phyloP scores from a whole-genome alignment of 2,113 vertebrate genomes.

The Hoplias malabaricus region DNA sequence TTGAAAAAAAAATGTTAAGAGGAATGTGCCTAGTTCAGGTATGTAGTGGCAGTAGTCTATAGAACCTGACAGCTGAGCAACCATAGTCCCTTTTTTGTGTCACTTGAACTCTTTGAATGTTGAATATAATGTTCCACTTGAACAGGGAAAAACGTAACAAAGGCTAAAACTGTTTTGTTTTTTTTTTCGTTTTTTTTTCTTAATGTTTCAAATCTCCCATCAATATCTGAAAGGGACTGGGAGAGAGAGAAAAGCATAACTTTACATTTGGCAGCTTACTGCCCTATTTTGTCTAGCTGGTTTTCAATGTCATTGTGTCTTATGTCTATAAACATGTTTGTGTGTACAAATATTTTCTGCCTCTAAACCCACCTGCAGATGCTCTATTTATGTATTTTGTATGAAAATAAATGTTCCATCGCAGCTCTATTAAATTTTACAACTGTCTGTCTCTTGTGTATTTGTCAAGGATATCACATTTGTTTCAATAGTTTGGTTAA shows the following conservation, averaged over 20 bases:
- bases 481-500: too few species aligned
- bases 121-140: slow-evolving; percentile 28
- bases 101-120: slow-evolving; percentile 17
- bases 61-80: slow-evolving; percentile 1
- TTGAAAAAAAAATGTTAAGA: not conserved
- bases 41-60: slow-evolving; percentile 1
- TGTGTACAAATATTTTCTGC: slow-evolving; percentile 52
- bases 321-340: slow-evolving; percentile 54
- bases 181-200: slow-evolving; percentile 45
- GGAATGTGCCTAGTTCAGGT: slow-evolving; percentile 7
- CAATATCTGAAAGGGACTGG: slow-evolving; percentile 40
- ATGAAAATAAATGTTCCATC: slow-evolving; percentile 54
- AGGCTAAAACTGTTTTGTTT: slow-evolving; percentile 16
- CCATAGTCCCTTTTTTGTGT: slow-evolving; percentile 28
- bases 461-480: not conserved
- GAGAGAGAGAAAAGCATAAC: not conserved
- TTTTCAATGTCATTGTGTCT: slow-evolving; percentile 26
- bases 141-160: slow-evolving; percentile 28
- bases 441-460: too few species aligned
- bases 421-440: not conserved
- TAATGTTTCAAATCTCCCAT: slow-evolving; percentile 25
- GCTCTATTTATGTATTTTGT: slow-evolving; percentile 65
- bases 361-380: slow-evolving; percentile 41
- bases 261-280: slow-evolving; percentile 16
- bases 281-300: slow-evolving; percentile 21